phyloP scores from a whole-genome alignment of 2,797 vertebrate genomes.

The Masticophis lateralis region DNA sequence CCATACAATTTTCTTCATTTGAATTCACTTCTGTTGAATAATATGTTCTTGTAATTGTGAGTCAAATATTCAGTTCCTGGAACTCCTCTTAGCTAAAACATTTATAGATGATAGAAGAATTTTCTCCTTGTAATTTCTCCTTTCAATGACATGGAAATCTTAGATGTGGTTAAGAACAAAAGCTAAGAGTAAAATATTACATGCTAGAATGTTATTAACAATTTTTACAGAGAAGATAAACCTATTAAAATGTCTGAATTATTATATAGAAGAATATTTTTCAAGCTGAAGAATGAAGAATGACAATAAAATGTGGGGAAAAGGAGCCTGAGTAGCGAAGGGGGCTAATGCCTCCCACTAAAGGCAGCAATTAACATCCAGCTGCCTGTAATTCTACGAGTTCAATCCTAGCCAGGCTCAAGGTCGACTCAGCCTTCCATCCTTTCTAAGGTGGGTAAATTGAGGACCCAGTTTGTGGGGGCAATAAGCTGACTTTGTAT shows the following conservation, averaged over 20 bases:
- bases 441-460: too few species aligned
- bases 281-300: neutral
- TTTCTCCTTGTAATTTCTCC: slow-evolving; percentile 50
- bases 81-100: slow-evolving; percentile 73
- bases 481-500: too few species aligned
- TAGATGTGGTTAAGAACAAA: neutral
- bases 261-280: neutral
- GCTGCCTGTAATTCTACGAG: too few species aligned
- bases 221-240: neutral
- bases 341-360: too few species aligned
- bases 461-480: too few species aligned
- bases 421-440: too few species aligned
- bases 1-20: neutral
- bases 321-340: too few species aligned
- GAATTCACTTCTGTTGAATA: neutral
- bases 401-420: too few species aligned
- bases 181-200: neutral
- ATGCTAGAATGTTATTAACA: neutral
- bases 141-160: neutral
- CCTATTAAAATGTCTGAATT: neutral
- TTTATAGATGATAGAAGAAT: slow-evolving; percentile 74
- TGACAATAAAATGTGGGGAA: neutral
- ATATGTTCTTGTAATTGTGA: neutral
- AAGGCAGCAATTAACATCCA: too few species aligned
- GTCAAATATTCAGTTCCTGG: slow-evolving; percentile 71